phyloP scores from a whole-genome alignment of 2,888 invertebrate genomes.

The Pollenia angustigena region DNA sequence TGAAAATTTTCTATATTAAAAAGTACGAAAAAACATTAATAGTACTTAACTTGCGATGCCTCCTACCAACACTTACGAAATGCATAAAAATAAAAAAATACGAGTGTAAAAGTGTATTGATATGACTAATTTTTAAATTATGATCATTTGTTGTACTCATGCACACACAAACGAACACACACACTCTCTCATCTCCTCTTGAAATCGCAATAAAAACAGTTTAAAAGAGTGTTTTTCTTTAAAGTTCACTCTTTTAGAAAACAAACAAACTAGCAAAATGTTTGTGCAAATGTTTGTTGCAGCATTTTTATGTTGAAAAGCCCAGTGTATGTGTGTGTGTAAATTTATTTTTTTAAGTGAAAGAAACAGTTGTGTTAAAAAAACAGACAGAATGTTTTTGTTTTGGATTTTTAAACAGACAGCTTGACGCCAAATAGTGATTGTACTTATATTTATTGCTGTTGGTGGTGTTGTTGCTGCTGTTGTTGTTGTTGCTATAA shows the following conservation, averaged over 20 bases:
- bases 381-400: constrained; percentile 27
- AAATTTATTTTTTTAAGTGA: constrained; percentile 13
- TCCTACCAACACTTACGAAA: too few relatives aligned
- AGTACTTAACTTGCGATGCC: too few relatives aligned
- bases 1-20: too few relatives aligned
- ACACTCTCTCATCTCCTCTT: neutral
- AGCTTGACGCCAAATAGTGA: constrained; percentile 70
- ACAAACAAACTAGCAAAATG: neutral
- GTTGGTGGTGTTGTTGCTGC: constrained; percentile 41
- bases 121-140: constrained; percentile 57
- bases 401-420: constrained; percentile 67
- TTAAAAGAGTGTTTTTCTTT: constrained; percentile 7
- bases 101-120: neutral
- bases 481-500: constrained; percentile 11
- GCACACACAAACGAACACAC: neutral
- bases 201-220: constrained; percentile 10
- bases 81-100: constrained; percentile 15
- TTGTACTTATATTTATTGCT: constrained; percentile 46
- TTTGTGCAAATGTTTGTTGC: constrained; percentile 38
- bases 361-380: constrained; percentile 45
- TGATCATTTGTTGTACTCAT: constrained; percentile 36
- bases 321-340: neutral
- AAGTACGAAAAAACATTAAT: too few relatives aligned
- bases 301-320: neutral
- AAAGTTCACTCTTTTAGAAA: neutral